phyloP scores from a whole-genome alignment of 2,113 vertebrate genomes.

The Elachura formosa region DNA sequence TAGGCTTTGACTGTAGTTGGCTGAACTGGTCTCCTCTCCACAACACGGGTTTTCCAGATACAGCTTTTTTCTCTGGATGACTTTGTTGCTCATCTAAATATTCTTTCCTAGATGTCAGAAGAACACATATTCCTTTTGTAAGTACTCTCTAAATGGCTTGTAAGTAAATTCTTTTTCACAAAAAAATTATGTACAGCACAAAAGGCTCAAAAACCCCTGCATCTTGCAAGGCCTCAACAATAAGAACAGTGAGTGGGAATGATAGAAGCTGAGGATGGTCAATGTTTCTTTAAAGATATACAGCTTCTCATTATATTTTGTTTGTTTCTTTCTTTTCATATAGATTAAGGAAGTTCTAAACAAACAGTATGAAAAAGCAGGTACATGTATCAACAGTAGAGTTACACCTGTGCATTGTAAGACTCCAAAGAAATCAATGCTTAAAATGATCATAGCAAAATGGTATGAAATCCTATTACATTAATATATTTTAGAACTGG shows the following conservation, averaged over 20 bases:
- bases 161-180: neutral
- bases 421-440: neutral
- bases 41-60: neutral
- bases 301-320: neutral
- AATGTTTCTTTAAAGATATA: neutral
- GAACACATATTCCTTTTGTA: neutral
- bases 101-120: constrained; percentile 60
- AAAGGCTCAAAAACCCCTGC: neutral
- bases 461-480: neutral
- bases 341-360: neutral
- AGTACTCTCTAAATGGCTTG: neutral
- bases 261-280: neutral
- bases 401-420: neutral
- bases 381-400: neutral
- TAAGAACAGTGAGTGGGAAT: neutral
- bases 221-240: neutral
- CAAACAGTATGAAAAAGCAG: neutral
- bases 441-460: neutral
- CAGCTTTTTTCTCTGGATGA: constrained; percentile 16
- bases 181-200: neutral
- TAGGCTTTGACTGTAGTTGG: neutral
- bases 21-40: neutral
- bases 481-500: neutral
- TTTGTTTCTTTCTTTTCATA: neutral
- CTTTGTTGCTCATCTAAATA: constrained; percentile 35